Evolutionary conservation across 2,888 invertebrate species (phyloP), one percentile per base, ranked within the genome.

Genomic region (Asteroscopus sphinx): DNA sequence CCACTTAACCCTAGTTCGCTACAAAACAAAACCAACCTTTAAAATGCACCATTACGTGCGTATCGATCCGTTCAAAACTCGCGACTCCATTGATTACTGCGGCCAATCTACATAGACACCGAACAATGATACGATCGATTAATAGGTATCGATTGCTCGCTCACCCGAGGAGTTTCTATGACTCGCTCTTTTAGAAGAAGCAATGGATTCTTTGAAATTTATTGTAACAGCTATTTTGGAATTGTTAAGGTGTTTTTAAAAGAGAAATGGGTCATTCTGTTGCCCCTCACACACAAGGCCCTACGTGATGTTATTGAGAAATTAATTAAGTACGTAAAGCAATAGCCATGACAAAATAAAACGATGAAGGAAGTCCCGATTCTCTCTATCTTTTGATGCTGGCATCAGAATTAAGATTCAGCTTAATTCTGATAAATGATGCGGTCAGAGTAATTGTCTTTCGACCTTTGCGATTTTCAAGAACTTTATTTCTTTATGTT

Each of bases 231-330:
- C 35, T 49, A 37, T 45, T 45, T 59, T 48, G 25, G 42, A 30
- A 32, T 42, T 48, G 32, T 37, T 28, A 21, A 45, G 25, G 39
- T 60, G 25, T 41, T 60, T 40, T 49, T 15, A 53, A 51, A 52
- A 13, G 21, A 62, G 49, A 64, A 55, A 69, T 73, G 77, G 83
- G 83, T 83, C 84, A 83, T 60, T 73, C 59, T 49, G 62, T 56
- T 81, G 81, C 73, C 77, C 81, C 79, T 74, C 83, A 85, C 81
- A 83, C 68, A 79, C 79, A 80, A 72, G 69, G 32, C 61, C 51
- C 75, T 83, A 88, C 89, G 91, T 91, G 90, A 86, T 81, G 84
- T 80, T 80, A 88, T 88, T 86, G 85, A 82, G 59, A 76, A 87
- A 83, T 88, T 89, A 89, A 90, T 90, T 87, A 88, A 82, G 77